A percentile compares a stretch with the other conserved stretches of the same genome.
Evolutionary conservation across 2,113 vertebrate species (phyloP).

Genomic region (Leucopsar rothschildi): DNA sequence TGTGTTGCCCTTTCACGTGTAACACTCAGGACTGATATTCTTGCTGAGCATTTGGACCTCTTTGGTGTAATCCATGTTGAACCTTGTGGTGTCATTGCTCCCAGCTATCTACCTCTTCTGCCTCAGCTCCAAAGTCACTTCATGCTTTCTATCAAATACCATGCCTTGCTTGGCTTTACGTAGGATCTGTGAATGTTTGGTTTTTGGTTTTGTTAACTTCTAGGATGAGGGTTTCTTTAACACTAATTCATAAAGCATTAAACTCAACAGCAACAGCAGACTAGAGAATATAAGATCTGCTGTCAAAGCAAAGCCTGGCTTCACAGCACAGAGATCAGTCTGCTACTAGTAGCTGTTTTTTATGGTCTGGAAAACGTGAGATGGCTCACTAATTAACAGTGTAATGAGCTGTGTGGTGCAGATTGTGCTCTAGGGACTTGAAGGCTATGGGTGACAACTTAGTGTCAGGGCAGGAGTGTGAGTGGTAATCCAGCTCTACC

Average conservation of each 20-base stretch:
- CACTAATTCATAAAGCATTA: not conserved
- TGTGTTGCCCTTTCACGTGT: not conserved
- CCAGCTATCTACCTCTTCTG: not conserved
- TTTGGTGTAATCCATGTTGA: not conserved
- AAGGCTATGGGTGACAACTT: not conserved
- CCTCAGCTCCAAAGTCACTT: not conserved
- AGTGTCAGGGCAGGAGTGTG: not conserved
- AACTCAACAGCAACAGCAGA: not conserved
- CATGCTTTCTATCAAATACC: not conserved
- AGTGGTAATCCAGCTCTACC: not conserved
- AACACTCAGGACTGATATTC: not conserved
- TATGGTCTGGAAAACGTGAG: not conserved
- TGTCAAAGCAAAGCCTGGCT: not conserved
- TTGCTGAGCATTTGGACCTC: not conserved
- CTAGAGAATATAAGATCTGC: not conserved
- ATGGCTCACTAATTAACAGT: not conserved
- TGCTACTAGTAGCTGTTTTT: not conserved
- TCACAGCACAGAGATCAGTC: not conserved
- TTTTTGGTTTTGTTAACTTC: not conserved
- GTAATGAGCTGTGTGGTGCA: not conserved
- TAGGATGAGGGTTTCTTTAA: not conserved
- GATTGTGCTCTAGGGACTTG: not conserved
- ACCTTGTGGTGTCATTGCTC: not conserved
- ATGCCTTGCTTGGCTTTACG: not conserved
- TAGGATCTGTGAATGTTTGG: not conserved